A percentile compares a stretch with the other conserved stretches of the same genome.
phyloP scores from a whole-genome alignment of 2,113 vertebrate species.

The Sialia sialis region DNA sequence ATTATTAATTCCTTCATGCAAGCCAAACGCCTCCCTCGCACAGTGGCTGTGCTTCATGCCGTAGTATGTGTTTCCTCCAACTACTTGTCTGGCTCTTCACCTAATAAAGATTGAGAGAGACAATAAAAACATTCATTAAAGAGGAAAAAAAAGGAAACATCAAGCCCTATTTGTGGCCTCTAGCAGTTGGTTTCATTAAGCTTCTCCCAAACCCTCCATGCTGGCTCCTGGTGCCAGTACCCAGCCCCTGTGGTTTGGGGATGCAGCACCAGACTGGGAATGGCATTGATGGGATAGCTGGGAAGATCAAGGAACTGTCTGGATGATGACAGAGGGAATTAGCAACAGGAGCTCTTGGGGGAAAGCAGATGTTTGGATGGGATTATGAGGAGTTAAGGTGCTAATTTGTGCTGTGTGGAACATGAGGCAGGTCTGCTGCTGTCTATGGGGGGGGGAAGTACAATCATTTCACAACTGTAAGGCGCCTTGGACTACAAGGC shows the following conservation, averaged over 20 bases:
- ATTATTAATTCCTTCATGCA: not conserved
- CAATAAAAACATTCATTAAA: slow-evolving; percentile 41
- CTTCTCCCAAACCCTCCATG: not conserved
- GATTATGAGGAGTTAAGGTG: not conserved
- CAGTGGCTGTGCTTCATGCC: not conserved
- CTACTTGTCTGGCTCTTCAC: slow-evolving; percentile 4
- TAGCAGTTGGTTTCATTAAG: not conserved
- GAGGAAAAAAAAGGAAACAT: not conserved
- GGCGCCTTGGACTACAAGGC: too few species aligned
- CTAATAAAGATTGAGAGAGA: slow-evolving; percentile 49
- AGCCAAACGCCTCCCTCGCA: rapidly evolving
- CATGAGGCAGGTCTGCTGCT: rapidly evolving
- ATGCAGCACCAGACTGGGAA: not conserved
- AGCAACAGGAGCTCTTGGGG: not conserved
- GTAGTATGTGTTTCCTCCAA: not conserved
- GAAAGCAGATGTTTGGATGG: not conserved
- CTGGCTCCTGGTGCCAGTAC: rapidly evolving
- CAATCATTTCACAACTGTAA: too few species aligned
- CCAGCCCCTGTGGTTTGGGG: not conserved
- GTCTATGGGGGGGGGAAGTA: not conserved
- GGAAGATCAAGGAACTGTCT: not conserved
- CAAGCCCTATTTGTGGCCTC: not conserved
- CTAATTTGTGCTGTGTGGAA: not conserved
- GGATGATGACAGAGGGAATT: not conserved
- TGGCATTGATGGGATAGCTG: not conserved